These are phyloP conservation scores for Pristionchus fissidentatus DNA, from an alignment of 2,888 invertebrate species.

Conservation along the genomic window DNA sequence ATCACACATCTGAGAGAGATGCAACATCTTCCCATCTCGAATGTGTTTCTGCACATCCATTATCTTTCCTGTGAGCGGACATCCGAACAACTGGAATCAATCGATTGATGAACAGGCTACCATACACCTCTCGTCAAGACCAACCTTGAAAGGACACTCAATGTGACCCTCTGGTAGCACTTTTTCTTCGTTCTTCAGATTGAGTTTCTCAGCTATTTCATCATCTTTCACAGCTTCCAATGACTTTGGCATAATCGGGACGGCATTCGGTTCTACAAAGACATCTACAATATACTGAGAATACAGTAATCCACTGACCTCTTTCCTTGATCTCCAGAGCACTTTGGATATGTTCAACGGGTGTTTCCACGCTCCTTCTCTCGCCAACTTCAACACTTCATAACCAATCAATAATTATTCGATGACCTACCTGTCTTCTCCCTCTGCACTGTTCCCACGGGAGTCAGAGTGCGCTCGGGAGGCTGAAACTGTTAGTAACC, in stretches of 20 bases:
- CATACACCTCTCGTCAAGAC: neutral
- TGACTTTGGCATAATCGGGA: conserved; percentile 21
- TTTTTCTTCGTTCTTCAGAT: conserved; percentile 20
- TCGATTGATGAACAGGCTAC: neutral
- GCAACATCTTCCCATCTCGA: conserved; percentile 35
- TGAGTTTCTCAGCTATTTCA: conserved; percentile 20
- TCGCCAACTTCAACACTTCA: neutral
- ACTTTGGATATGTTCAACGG: neutral
- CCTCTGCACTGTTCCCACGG: conserved; percentile 5
- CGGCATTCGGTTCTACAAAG: conserved; percentile 4
- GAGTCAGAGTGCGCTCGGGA: conserved; percentile 17
- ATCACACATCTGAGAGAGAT: conserved; percentile 46
- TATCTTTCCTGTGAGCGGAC: neutral
- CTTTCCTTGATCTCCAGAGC: neutral
- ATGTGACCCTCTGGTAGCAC: conserved; percentile 37
- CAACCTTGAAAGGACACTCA: conserved; percentile 46
- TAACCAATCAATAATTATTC: neutral
- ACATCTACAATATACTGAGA: neutral
- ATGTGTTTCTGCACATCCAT: conserved; percentile 49
- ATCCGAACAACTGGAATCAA: conserved; percentile 46
- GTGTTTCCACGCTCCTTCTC: neutral
- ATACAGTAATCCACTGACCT: neutral
- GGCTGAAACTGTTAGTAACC: neutral
- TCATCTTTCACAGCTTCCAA: conserved; percentile 19
- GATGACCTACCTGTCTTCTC: conserved; percentile 10